Conservation (phyloP, 2,113 vertebrate species). For the Bos indicus region DNA sequence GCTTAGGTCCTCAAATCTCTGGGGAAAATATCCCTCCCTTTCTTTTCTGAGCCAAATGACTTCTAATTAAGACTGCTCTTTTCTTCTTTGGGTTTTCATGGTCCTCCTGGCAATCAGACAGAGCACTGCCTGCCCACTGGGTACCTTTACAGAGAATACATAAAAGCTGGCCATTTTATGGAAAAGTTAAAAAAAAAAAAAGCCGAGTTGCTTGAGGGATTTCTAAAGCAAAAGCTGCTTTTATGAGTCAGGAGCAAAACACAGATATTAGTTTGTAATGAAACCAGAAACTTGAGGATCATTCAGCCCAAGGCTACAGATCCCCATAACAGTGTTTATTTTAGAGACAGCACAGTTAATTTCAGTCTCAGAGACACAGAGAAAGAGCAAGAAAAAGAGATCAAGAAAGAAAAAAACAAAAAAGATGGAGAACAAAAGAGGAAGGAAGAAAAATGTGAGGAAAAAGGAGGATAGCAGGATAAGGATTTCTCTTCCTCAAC, state of each 20-base stretch:
- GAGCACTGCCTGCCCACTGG: neutral
- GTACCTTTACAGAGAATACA: slow-evolving; percentile 10
- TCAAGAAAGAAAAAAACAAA: neutral
- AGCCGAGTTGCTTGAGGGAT: neutral
- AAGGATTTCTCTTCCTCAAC: neutral
- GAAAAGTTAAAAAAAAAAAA: neutral
- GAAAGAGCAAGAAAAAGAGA: neutral
- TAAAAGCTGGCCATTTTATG: neutral
- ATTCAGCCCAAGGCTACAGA: neutral
- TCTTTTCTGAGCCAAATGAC: neutral
- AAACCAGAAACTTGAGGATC: neutral
- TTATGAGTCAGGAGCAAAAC: neutral
- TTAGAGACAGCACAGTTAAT: neutral
- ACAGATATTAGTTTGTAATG: slow-evolving; percentile 6
- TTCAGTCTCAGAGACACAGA: neutral
- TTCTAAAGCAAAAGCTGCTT: slow-evolving; percentile 7
- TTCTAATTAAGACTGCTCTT: neutral
- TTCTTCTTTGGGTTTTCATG: neutral
- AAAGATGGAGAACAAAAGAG: neutral
- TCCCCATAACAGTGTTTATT: neutral
- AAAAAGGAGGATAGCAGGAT: neutral
- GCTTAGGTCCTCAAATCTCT: neutral
- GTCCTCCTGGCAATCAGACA: neutral
- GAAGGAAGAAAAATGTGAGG: neutral
- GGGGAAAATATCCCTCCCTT: neutral